Conservation (phyloP, 1,140 invertebrate species). For the Drusus annulatus region DNA sequence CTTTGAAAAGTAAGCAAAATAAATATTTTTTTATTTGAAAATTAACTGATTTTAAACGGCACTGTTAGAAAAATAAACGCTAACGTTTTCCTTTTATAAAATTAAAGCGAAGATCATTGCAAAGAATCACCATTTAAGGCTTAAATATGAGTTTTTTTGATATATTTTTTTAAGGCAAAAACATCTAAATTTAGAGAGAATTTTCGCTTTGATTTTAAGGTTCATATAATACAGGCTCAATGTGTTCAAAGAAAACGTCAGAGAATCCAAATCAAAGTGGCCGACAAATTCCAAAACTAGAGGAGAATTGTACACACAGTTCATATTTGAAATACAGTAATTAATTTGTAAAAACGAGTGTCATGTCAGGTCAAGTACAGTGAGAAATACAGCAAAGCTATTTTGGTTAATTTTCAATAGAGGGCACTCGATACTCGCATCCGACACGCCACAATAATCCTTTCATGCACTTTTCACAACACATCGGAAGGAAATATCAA, state of each 20-base stretch:
- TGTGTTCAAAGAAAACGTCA: constrained; percentile 1
- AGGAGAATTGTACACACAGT: constrained; percentile 1
- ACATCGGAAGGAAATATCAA: constrained; percentile 1
- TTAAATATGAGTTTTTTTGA: too few relatives aligned
- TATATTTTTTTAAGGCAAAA: too few relatives aligned
- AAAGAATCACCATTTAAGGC: too few relatives aligned
- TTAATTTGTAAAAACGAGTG: constrained; percentile 40
- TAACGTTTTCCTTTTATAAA: constrained; percentile 18
- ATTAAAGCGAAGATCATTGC: constrained; percentile 2
- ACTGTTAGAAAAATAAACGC: constrained; percentile 3
- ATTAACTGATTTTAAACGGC: constrained; percentile 1
- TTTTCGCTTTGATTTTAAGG: constrained; percentile 15
- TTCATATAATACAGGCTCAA: constrained; percentile 34
- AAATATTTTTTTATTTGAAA: neutral
- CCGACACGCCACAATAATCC: neutral
- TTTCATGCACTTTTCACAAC: neutral
- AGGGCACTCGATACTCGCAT: neutral
- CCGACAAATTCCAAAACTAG: neutral
- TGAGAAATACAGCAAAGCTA: constrained; percentile 46
- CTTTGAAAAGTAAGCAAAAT: too few relatives aligned
- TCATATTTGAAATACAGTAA: constrained; percentile 16
- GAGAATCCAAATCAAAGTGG: neutral
- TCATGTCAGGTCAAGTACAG: constrained; percentile 38
- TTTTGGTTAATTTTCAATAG: constrained; percentile 35
- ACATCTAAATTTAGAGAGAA: too few relatives aligned